Conservation (phyloP, 1,140 invertebrate species). For the Pseudobourletiella spinata region DNA sequence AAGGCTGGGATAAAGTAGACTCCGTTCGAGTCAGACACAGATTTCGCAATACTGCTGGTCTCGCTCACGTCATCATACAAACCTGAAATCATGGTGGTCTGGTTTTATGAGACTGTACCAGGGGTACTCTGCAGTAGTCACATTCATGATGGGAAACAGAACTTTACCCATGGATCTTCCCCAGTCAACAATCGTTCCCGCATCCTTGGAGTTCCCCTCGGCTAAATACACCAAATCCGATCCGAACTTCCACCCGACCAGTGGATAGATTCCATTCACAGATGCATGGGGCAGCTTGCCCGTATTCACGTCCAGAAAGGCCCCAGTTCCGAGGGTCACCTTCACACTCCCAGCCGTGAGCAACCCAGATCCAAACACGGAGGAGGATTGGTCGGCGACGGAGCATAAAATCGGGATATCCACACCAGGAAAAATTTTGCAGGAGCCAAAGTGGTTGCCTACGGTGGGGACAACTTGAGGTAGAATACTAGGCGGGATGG, state of each 20-base stretch:
- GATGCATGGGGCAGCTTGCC: constrained; percentile 66
- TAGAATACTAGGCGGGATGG: constrained; percentile 61
- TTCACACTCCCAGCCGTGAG: constrained; percentile 75
- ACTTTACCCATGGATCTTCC: constrained; percentile 51
- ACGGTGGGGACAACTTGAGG: constrained; percentile 70
- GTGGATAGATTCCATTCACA: constrained; percentile 67
- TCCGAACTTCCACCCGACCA: constrained; percentile 65
- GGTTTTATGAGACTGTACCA: no score
- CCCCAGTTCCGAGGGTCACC: constrained; percentile 88
- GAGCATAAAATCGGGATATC: constrained; percentile 31
- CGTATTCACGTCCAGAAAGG: constrained; percentile 84
- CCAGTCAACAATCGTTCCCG: constrained; percentile 81
- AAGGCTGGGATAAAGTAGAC: constrained; percentile 89
- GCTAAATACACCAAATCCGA: constrained; percentile 60
- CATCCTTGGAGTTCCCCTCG: constrained; percentile 78
- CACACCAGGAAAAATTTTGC: constrained; percentile 24
- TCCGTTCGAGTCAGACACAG: constrained; percentile 62
- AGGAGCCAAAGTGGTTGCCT: constrained; percentile 44
- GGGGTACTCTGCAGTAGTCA: no score
- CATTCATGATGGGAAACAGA: not conserved
- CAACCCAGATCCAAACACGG: constrained; percentile 85
- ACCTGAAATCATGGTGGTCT: constrained; percentile 45
- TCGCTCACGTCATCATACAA: constrained; percentile 60
- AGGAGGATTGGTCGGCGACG: constrained; percentile 60
- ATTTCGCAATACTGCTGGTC: constrained; percentile 58